A percentile compares a stretch with the other conserved stretches of the same genome.
These are phyloP conservation scores for Spinus pinus DNA, from an alignment of 2,797 vertebrate species.

Conservation along the genomic window DNA sequence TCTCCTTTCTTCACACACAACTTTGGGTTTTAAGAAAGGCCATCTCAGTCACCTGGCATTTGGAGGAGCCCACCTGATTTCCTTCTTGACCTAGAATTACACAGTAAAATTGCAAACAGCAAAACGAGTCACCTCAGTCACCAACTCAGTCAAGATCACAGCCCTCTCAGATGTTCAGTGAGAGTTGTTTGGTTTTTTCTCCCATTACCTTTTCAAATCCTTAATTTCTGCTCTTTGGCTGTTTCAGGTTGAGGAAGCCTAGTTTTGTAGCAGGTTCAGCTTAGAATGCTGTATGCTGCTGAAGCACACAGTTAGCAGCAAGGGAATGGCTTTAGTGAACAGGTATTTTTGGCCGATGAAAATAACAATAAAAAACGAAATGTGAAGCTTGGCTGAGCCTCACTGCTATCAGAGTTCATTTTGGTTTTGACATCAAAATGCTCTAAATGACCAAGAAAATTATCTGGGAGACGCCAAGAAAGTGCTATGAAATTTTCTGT, in stretches of 20 bases:
- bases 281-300: background rate
- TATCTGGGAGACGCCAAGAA: background rate
- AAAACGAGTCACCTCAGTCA: background rate
- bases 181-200: background rate
- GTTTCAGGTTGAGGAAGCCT: background rate
- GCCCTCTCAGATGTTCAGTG: background rate
- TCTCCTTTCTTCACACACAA: background rate
- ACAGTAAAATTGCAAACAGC: background rate
- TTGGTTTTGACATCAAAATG: background rate
- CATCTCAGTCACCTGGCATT: background rate
- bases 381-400: background rate
- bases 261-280: background rate
- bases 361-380: background rate
- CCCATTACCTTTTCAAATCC: background rate
- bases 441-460: background rate
- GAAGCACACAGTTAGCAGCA: background rate
- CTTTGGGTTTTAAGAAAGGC: background rate
- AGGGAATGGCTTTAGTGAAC: background rate
- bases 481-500: background rate
- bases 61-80: background rate
- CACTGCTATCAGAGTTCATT: background rate
- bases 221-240: background rate
- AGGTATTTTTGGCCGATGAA: background rate
- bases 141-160: background rate
- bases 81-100: background rate